These are phyloP conservation scores for Zaprionus inermis DNA, from an alignment of 1,140 invertebrate genomes.

Conservation along the genomic window DNA sequence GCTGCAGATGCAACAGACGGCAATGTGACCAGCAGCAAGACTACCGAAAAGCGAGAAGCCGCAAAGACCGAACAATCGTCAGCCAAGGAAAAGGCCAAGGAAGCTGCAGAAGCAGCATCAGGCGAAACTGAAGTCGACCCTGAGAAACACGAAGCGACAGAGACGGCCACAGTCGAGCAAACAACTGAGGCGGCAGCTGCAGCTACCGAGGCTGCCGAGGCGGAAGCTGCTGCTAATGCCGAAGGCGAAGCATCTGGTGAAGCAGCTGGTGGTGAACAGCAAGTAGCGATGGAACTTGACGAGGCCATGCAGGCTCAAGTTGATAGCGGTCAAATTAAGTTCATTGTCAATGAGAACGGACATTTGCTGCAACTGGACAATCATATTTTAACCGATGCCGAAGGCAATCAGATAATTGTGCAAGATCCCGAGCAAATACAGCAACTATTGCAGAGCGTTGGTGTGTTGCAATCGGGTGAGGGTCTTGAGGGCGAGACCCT, in stretches of 20 bases:
- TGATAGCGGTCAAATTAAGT: slow-evolving; percentile 83
- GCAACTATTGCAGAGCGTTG: slow-evolving; percentile 82
- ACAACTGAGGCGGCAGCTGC: slow-evolving; percentile 47
- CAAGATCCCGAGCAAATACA: slow-evolving; percentile 84
- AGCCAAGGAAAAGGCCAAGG: slow-evolving; percentile 51
- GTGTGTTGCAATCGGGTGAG: slow-evolving; percentile 80
- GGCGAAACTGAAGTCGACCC: background rate
- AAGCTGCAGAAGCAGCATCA: slow-evolving; percentile 23
- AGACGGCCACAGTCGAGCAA: slow-evolving; percentile 49
- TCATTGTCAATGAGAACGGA: slow-evolving; percentile 83
- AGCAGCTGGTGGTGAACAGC: slow-evolving; percentile 62
- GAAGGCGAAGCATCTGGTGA: slow-evolving; percentile 52
- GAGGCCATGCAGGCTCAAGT: slow-evolving; percentile 83
- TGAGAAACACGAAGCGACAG: slow-evolving; percentile 43
- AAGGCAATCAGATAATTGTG: slow-evolving; percentile 83
- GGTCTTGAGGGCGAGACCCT: slow-evolving; percentile 81
- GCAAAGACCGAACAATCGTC: slow-evolving; percentile 45
- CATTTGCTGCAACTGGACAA: slow-evolving; percentile 83
- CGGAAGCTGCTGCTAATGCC: slow-evolving; percentile 40
- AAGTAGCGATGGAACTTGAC: slow-evolving; percentile 83
- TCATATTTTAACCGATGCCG: slow-evolving; percentile 83
- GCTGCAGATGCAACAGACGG: slow-evolving; percentile 45
- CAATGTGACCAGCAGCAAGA: slow-evolving; percentile 47
- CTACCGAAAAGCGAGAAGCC: background rate
- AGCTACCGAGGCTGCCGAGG: slow-evolving; percentile 51